These are phyloP conservation scores for Nebria ingens DNA, from an alignment of 1,140 invertebrate species.

Conservation along the genomic window DNA sequence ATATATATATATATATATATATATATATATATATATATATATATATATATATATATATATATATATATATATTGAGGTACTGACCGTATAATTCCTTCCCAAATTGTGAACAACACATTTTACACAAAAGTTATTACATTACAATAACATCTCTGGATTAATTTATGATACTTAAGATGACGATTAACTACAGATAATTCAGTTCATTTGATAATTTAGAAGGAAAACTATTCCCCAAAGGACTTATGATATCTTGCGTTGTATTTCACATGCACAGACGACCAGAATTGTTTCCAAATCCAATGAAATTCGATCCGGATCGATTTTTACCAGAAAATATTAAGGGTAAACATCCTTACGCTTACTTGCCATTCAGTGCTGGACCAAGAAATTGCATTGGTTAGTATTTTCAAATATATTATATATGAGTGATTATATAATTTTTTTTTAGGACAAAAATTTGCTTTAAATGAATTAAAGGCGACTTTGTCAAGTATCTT, in stretches of 20 bases:
- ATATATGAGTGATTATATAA: no score
- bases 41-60: no score
- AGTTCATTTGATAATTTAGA: no score
- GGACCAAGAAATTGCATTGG: slow-evolving; percentile 58
- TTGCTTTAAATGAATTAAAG: slow-evolving; percentile 71
- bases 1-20: no score
- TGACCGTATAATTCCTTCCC: no score
- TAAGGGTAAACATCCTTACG: slow-evolving; percentile 36
- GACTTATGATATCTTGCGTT: background rate
- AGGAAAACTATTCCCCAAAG: background rate
- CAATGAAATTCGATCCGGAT: slow-evolving; percentile 58
- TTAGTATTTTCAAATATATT: slow-evolving; percentile 28
- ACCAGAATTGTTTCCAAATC: slow-evolving; percentile 46
- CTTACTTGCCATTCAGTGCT: slow-evolving; percentile 55
- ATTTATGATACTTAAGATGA: no score
- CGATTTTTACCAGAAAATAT: slow-evolving; percentile 38
- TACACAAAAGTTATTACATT: no score
- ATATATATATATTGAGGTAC: no score
- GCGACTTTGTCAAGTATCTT: slow-evolving; percentile 53
- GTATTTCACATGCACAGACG: slow-evolving; percentile 43
- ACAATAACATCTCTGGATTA: no score
- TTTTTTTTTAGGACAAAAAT: slow-evolving; percentile 64
- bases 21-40: no score
- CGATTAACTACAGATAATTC: background rate
- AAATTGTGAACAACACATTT: no score